Base-by-base conservation (phyloP, 2,797 vertebrate species). In the Chiroxiphia lanceolata region DNA sequence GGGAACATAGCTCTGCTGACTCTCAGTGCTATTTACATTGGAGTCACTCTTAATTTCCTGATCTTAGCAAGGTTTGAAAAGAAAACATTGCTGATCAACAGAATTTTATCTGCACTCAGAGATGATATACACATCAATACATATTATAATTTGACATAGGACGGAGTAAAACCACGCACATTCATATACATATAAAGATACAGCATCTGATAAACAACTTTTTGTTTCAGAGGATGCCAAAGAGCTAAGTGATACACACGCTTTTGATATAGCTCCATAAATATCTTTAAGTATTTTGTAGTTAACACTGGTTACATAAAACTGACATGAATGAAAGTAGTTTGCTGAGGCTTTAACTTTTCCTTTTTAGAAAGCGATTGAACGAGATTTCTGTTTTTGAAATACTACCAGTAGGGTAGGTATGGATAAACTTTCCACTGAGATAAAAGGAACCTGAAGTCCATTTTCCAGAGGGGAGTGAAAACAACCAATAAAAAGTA, bases 21-120 rank as follows among this genome's bases (percentile, higher is more conserved):
- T 87, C 67, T 60, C 47, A 45, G 53, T 42, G 47, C 27, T 94
- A 76, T 94, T 96, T 96, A 96, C 77, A 57, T 34, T 90, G 77
- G 54, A 89, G 70, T 63, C 54, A 54, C 44, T 90, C 61, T 94
- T 87, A 57, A 93, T 95, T 96, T 94, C 95, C 95, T 88, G 70
- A 69, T 93, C 63, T 90, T 86, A 78, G 45, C 42, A 69, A 86
- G 89, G 68, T 67, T 87, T 65, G 76, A 76, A 81, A 89, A 89
- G 68, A 78, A 92, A 95, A 78, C 87, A 76, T 18, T 0, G 5
- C 64, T 31, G 59, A 83, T 67, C 53, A 87, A 80, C 60, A 77
- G 40, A 31, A 54, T 40, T 92, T 80, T 77, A 75, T 83, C 80
- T 64, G 36, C 40, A 25, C 45, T 82, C 48, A 48, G 44, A 89